Conservation (phyloP, 2,888 invertebrate genomes). For the Norana najaformis region DNA sequence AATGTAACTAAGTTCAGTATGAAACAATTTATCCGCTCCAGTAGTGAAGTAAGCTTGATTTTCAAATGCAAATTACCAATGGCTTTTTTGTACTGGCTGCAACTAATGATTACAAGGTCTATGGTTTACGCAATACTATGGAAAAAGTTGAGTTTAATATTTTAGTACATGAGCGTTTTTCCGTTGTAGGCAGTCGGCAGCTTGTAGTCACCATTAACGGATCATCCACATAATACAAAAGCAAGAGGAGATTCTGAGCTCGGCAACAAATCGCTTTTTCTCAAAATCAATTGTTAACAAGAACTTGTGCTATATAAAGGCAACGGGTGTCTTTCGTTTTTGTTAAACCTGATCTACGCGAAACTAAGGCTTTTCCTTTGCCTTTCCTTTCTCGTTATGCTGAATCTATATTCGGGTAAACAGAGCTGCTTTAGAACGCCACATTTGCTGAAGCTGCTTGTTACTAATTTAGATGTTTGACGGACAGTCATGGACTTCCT, state of each 20-base stretch:
- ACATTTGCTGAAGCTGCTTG: too few species aligned
- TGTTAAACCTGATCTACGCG: neutral
- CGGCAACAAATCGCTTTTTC: neutral
- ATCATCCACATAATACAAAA: neutral
- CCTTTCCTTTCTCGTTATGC: too few species aligned
- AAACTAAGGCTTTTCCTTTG: neutral
- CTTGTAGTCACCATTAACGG: conserved; percentile 16
- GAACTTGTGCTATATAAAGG: too few species aligned
- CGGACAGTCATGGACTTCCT: too few species aligned
- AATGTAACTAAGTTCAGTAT: neutral
- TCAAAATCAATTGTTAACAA: neutral
- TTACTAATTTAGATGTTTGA: too few species aligned
- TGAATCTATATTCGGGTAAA: neutral
- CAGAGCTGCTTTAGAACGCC: too few species aligned
- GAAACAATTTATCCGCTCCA: neutral
- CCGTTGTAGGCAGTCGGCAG: neutral
- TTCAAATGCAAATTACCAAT: neutral
- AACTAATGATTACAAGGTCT: neutral
- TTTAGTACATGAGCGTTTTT: neutral
- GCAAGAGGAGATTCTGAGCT: neutral
- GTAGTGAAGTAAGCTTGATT: neutral
- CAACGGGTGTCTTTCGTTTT: too few species aligned
- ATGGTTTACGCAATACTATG: neutral
- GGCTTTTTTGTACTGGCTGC: neutral
- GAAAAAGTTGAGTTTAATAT: neutral